Evolutionary conservation across 2,888 invertebrate genomes (phyloP).

Genomic region (Cabera pusaria): DNA sequence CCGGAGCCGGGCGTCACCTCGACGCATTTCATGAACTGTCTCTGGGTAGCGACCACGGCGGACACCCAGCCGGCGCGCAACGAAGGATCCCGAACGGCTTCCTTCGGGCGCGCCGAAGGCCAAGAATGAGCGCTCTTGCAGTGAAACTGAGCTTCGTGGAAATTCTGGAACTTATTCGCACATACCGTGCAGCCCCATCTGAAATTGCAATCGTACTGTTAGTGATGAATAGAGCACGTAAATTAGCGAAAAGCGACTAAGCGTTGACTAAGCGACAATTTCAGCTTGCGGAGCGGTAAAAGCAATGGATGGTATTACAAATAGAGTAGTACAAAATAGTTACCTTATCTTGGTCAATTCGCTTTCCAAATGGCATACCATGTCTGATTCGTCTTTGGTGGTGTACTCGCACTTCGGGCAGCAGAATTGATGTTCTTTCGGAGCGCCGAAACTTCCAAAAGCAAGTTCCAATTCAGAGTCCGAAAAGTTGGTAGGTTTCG

Average conservation of each 20-base stretch:
- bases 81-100: slow-evolving; percentile 50
- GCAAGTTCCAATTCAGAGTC: slow-evolving; percentile 46
- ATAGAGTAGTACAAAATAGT: slow-evolving; percentile 7
- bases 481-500: slow-evolving; percentile 11
- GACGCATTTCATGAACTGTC: slow-evolving; percentile 38
- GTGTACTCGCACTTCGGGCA: slow-evolving; percentile 62
- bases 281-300: background rate
- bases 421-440: slow-evolving; percentile 43
- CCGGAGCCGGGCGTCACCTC: slow-evolving; percentile 6
- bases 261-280: slow-evolving; percentile 11
- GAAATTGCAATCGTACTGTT: slow-evolving; percentile 29
- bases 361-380: slow-evolving; percentile 64
- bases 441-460: slow-evolving; percentile 58
- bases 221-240: background rate
- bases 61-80: slow-evolving; percentile 56
- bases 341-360: slow-evolving; percentile 71
- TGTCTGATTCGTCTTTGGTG: slow-evolving; percentile 46
- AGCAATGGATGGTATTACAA: background rate
- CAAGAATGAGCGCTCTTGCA: slow-evolving; percentile 52
- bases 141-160: slow-evolving; percentile 71
- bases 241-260: slow-evolving; percentile 8
- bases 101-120: slow-evolving; percentile 46
- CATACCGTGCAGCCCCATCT: slow-evolving; percentile 72
- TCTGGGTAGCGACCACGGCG: slow-evolving; percentile 49
- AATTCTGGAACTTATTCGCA: slow-evolving; percentile 52